Evolutionary conservation across 2,888 invertebrate species (phyloP).

Genomic region (Spicauda simplicius): DNA sequence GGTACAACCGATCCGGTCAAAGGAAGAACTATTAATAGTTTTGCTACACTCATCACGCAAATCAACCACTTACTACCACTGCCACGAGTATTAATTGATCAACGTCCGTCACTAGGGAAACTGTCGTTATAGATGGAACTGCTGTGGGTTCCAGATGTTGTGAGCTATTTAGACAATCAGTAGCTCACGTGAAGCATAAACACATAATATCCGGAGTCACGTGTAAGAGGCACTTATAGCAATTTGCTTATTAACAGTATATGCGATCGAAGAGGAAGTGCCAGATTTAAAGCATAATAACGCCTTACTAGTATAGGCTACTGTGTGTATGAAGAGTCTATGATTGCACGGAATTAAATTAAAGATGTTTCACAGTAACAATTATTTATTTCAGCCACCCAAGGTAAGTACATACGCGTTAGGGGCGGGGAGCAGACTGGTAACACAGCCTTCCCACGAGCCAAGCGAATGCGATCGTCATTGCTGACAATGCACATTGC

Average conservation of each 20-base stretch:
- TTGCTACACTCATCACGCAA: constrained; percentile 17
- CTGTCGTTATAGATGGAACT: not conserved
- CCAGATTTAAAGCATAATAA: not conserved
- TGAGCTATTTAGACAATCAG: constrained; percentile 7
- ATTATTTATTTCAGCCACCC: no score
- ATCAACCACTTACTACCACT: constrained; percentile 29
- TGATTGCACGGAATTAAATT: no score
- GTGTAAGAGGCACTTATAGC: not conserved
- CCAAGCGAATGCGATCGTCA: no score
- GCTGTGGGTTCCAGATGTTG: not conserved
- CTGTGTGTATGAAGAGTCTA: no score
- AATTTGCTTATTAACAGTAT: not conserved
- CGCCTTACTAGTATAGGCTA: not conserved
- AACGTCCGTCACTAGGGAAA: constrained; percentile 18
- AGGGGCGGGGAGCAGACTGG: no score
- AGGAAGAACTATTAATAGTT: constrained; percentile 20
- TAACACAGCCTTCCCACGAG: no score
- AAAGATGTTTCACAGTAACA: no score
- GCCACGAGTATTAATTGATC: constrained; percentile 31
- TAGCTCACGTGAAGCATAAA: not conserved
- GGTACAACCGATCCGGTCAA: constrained; percentile 15
- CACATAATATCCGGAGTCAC: constrained; percentile 5
- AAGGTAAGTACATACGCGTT: no score
- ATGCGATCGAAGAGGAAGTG: constrained; percentile 1
- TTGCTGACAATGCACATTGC: no score